Evolutionary conservation across 1,140 invertebrate species (phyloP), one percentile per base, ranked within the genome.

Genomic region (Calliphora vicina): DNA sequence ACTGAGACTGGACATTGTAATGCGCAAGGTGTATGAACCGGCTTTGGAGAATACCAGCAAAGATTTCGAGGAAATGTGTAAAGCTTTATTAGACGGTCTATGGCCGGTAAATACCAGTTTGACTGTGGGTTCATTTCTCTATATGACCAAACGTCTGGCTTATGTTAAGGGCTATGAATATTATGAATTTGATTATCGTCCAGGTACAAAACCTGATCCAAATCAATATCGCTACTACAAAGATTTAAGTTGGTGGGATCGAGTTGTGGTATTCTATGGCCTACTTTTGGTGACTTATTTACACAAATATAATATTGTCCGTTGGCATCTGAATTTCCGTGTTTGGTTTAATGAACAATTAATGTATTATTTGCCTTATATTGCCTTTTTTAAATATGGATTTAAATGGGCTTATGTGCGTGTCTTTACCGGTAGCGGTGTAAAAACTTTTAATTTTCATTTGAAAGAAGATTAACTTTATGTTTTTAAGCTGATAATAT

Each of bases 321-420:
- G 89, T 10, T 88, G 85, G 84, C 90, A 90, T 81, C 85, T 89
- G 1, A 90, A 90, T 82, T 87, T 88, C 25, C 87, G 89, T 27
- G 83, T 90, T 3, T 87, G 85, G 85, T 4, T 90, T 29, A 83
- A 85, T 76, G 84, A 87, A 71, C 57, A 87, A 6, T 71, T 90
- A 12, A 88, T 86, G 17, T 87, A 87, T 80, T 90, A 88, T 74
- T 89, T 90, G 84, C 89, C 89, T 57, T 89, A 86, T 73, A 20
- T 89, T n/a, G 89, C 89, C 45, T 87, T 90, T 85, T 89, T 84
- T 85, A 86, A 85, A 20, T 90, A 86, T 84, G 89, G 89, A 61
- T 29, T 86, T 2, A 86, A 88, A 42, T 84, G 85, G 25, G 85
- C 88, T 0, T 90, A 90, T 82, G 89, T 90, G 9, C 84, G 89